phyloP scores from a whole-genome alignment of 2,888 invertebrate genomes.

The Morpho helenor region DNA sequence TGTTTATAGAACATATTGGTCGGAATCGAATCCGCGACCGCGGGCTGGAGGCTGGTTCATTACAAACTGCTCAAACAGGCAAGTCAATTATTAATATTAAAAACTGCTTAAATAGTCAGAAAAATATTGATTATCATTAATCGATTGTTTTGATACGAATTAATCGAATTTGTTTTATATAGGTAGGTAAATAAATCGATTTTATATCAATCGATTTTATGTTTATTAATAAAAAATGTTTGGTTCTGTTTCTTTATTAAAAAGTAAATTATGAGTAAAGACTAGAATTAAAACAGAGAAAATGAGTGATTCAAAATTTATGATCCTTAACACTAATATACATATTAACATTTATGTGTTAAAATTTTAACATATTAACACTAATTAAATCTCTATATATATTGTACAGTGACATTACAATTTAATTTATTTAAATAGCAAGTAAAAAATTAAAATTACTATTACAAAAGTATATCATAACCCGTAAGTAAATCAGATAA shows the following conservation, averaged over 20 bases:
- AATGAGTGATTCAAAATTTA: conserved; percentile 34
- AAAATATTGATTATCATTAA: too few species aligned
- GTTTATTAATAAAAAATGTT: conserved; percentile 51
- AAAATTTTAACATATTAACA: conserved; percentile 34
- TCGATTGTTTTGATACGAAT: too few species aligned
- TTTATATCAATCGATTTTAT: too few species aligned
- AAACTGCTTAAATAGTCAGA: too few species aligned
- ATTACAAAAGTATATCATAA: conserved; percentile 29
- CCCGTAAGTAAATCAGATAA: conserved; percentile 31
- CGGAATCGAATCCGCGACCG: too few species aligned
- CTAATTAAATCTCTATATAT: conserved; percentile 35
- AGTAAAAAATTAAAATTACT: conserved; percentile 36
- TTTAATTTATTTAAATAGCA: conserved; percentile 17
- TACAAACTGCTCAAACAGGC: too few species aligned
- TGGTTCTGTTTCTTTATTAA: conserved; percentile 44
- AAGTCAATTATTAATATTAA: too few species aligned
- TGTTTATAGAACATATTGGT: too few species aligned
- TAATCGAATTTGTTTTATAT: too few species aligned
- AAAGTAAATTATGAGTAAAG: conserved; percentile 38
- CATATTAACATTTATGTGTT: conserved; percentile 29
- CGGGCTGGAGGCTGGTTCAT: too few species aligned
- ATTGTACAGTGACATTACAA: conserved; percentile 58
- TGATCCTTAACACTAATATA: conserved; percentile 6
- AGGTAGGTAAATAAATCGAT: too few species aligned
- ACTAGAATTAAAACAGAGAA: conserved; percentile 42